Percentiles rank a stretch among this genome's conserved stretches.
These are phyloP conservation scores for Tachina lurida DNA, from an alignment of 2,888 invertebrate genomes.

Conservation along the genomic window DNA sequence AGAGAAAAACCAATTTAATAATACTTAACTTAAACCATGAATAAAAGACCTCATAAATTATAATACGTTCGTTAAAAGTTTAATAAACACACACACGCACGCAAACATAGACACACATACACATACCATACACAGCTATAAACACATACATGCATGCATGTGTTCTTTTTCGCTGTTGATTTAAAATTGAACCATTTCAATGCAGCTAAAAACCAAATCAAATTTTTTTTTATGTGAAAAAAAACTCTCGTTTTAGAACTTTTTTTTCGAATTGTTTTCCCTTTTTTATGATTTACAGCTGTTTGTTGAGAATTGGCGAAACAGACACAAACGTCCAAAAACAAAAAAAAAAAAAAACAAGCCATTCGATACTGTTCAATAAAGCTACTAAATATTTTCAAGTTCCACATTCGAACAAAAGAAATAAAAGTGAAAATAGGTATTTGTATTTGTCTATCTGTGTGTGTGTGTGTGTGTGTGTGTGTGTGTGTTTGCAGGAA, in stretches of 20 bases:
- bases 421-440: constrained; percentile 58
- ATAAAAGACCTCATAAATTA: constrained; percentile 69
- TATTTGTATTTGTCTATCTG: neutral
- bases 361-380: constrained; percentile 38
- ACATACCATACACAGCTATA: neutral
- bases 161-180: neutral
- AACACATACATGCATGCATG: constrained; percentile 2
- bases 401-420: constrained; percentile 55
- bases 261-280: constrained; percentile 44
- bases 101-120: neutral
- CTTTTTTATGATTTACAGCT: constrained; percentile 70
- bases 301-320: constrained; percentile 51
- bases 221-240: constrained; percentile 27
- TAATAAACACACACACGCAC: constrained; percentile 20
- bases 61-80: constrained; percentile 39
- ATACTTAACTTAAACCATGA: constrained; percentile 54
- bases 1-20: constrained; percentile 51
- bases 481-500: neutral
- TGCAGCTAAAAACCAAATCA: constrained; percentile 36
- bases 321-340: neutral
- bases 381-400: constrained; percentile 60
- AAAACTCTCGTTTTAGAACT: neutral
- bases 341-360: constrained; percentile 5
- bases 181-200: constrained; percentile 7
- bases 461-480: neutral